Base-by-base conservation (phyloP, 2,888 invertebrate genomes). In the Myopa tessellatipennis region DNA sequence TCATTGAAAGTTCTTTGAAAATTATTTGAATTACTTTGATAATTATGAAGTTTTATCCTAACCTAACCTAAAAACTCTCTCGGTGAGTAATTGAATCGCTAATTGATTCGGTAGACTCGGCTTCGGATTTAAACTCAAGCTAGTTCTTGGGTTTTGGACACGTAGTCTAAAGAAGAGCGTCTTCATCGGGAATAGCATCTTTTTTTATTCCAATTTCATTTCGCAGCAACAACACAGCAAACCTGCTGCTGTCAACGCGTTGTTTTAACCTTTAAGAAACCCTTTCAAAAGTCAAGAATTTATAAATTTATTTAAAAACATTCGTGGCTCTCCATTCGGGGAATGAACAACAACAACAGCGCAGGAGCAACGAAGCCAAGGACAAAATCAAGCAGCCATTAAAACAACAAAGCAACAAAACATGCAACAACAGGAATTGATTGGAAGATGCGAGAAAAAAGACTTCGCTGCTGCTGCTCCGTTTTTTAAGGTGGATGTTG, bases 291-390 rank as follows among this genome's bases (percentile, higher is more conserved):
- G 61, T 45, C 34, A 50, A 45, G 63, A 63, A 73, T 63, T 73
- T 73, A 73, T 73, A 73, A 72, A 73, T 67, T 73, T 67, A 67
- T 74, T 67, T 65, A 67, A 74, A 67, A 74, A 58, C 74, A 65
- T 52, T 74, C 65, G 67, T 34, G 14, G 58, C 50, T 50, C 36
- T 18, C 45, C 72, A 60, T 60, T 45, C 26, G 40, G 8, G 45
- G 45, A 26, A 18, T n/a, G 68, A 45, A 26, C 2, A 26, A 26
- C 26, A 26, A 26, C 26, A 26, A 26, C 26, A 26, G 26, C 26
- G 26, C 26, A 26, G 38, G 34, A 34, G 68, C n/a, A 38, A 38
- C 12, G 52, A 55, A 71, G 58, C 55, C 36, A 52, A 74, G 34
- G 60, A 75, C 67, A 55, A 74, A 55, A 65, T 65, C 65, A 16